Base-by-base conservation (phyloP, 2,797 vertebrate species). In the Remorina albescens region DNA sequence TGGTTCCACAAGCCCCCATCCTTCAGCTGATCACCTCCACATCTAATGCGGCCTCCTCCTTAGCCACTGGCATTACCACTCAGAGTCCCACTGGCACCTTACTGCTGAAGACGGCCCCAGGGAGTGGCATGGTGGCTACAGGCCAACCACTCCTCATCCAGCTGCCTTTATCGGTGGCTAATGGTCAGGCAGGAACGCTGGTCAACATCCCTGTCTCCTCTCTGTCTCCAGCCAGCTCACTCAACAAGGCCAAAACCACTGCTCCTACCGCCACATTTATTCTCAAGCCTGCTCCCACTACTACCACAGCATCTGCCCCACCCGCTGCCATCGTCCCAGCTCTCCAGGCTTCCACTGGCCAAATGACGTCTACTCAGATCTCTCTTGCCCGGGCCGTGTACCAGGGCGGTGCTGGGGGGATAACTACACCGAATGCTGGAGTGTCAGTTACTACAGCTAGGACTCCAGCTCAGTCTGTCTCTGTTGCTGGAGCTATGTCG, bases 111-210 rank as follows among this genome's bases (percentile, higher is more conserved):
- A 86, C 93, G 0, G 82, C 89, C 12, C 10, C 78, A 0, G 90
- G 89, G 37, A 84, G 83, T 81, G 42, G 88, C 70, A 94, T 96
- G 89, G 93, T 93, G 82, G 86, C 94, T 32, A 93, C 96, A 16
- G 94, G 98, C 76, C 95, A 95, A 87, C 94, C 94, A 0, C 85
- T 95, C 21, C 92, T 95, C 80, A 94, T 95, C 69, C 94, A 95
- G 88, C 90, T 95, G 58, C 94, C 95, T 37, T 78, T 95, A 51
- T 91, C 94, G 2, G 83, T 95, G 84, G 56, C 91, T 12, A 94
- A 93, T 0, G 92, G 93, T 39, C 94, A 94, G 82, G 65, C 86
- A 1, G 95, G 95, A 58, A 88, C 94, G 0, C 72, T 95, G 46
- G 91, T 94, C 86, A 92, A 93, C 83, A 91, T 95, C 58, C 94